A percentile compares a stretch with the other conserved stretches of the same genome.
phyloP scores from a whole-genome alignment of 53 echinoderm and acorn worm species.

The Mesocentrotus franciscanus region DNA sequence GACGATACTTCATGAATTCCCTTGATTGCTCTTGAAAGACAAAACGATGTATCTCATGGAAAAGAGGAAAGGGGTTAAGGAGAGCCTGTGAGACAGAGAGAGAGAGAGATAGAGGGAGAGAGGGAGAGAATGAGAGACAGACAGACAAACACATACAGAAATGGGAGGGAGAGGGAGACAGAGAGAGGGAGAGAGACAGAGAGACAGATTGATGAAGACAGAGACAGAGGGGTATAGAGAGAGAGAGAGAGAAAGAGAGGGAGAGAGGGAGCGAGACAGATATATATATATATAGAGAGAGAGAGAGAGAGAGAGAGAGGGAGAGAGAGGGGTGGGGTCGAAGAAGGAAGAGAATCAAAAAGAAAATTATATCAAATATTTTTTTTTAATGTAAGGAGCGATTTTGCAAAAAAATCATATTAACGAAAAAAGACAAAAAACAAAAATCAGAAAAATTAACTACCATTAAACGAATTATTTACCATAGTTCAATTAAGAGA shows the following conservation, averaged over 20 bases:
- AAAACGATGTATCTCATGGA: neutral
- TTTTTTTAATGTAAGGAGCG: too few species aligned
- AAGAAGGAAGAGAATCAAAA: neutral
- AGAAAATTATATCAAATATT: neutral
- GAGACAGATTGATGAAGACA: too few species aligned
- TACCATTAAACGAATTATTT: too few species aligned
- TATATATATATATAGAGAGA: too few species aligned
- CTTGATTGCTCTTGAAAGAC: neutral
- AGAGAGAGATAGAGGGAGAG: neutral
- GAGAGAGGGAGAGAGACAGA: too few species aligned
- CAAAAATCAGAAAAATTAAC: too few species aligned
- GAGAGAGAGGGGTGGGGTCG: neutral
- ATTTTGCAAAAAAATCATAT: too few species aligned
- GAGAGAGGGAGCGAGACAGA: neutral
- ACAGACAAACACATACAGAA: neutral
- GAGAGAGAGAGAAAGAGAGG: too few species aligned
- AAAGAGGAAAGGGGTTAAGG: neutral
- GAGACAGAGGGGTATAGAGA: too few species aligned
- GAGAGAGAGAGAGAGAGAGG: neutral
- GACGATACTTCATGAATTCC: neutral
- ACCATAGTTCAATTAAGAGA: too few species aligned
- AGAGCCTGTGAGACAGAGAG: neutral
- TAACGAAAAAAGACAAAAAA: too few species aligned
- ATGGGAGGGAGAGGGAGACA: neutral
- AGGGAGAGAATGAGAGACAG: neutral